Base-by-base conservation (phyloP, 2,113 vertebrate genomes). In the Catagonus wagneri region DNA sequence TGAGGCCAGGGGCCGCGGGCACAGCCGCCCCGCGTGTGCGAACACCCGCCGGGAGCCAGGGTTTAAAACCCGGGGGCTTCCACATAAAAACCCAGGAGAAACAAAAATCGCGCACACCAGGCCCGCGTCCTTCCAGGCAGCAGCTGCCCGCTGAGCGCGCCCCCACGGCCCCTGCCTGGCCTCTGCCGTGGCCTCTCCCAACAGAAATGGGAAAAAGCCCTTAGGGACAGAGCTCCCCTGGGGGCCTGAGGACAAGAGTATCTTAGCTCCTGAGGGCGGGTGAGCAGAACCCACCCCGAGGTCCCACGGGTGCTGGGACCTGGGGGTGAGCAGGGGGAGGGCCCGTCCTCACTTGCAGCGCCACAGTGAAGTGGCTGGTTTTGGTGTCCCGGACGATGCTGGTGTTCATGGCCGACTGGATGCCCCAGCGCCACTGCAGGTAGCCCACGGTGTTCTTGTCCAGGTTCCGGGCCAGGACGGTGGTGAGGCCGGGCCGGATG, bases 381-480 rank as follows among this genome's bases (percentile, higher is more conserved):
- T 99, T 99, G 10, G 99, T 99, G 98, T 99, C 99, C 68, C 99
- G 98, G 92, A 99, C 99, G 1, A 99, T 95, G 58, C 99, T 99
- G 2, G 99, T 99, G 98, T 99, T 99, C 99, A 99, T 99, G 90
- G 99, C 99, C 0, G 99, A 99, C 98, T 99, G 99, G 96, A 99
- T 98, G 6, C 99, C 99, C 99, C 99, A 99, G 0, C 99, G 98
- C 99, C 99, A 99, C 98, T 99, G 99, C 83, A 99, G 83, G 97
- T 99, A 99, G n/a, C 99, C 99, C 99, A 99, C 99, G 0, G 99
- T 99, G 98, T 99, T 99, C 98, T 99, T 99, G 98, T 99, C 99
- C 3, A 99, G 98, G 98, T 99, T 99, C 16, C 99, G 99, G 0
- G 99, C 99, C 39, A 99, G 97, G 72, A 99, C 99, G 0, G 99